Conservation (phyloP, 2,797 vertebrate genomes). For the Falco columbarius region DNA sequence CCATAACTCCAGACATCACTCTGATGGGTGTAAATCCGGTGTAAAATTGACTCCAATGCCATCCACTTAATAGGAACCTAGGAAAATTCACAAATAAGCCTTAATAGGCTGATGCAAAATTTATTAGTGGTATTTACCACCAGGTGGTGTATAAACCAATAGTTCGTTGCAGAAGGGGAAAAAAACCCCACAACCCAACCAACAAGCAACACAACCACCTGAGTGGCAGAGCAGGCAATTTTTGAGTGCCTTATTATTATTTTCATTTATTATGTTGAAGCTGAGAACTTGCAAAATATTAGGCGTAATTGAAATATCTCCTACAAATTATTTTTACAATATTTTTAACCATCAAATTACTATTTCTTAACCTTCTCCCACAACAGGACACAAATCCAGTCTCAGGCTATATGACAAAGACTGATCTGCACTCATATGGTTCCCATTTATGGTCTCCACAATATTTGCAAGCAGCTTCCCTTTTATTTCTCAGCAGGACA, state of each 20-base stretch:
- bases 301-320: background rate
- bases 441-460: slow-evolving; percentile 17
- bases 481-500: slow-evolving; percentile 48
- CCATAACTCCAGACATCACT: slow-evolving; percentile 98
- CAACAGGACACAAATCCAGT: background rate
- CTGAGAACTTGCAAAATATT: background rate
- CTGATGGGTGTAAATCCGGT: slow-evolving; percentile 94
- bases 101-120: background rate
- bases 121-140: background rate
- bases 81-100: background rate
- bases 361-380: background rate
- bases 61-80: slow-evolving; percentile 99
- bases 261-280: background rate
- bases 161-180: background rate
- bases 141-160: slow-evolving; percentile 1
- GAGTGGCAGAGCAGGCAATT: background rate
- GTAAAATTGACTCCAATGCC: slow-evolving; percentile 94
- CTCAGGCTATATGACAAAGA: background rate
- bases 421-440: background rate
- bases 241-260: background rate
- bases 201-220: background rate
- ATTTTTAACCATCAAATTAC: background rate
- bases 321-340: background rate
- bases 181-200: accelerated
- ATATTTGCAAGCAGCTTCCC: slow-evolving; percentile 21